Base-by-base conservation (phyloP, 2,113 vertebrate species). In the Dolichallabes microphthalmus region DNA sequence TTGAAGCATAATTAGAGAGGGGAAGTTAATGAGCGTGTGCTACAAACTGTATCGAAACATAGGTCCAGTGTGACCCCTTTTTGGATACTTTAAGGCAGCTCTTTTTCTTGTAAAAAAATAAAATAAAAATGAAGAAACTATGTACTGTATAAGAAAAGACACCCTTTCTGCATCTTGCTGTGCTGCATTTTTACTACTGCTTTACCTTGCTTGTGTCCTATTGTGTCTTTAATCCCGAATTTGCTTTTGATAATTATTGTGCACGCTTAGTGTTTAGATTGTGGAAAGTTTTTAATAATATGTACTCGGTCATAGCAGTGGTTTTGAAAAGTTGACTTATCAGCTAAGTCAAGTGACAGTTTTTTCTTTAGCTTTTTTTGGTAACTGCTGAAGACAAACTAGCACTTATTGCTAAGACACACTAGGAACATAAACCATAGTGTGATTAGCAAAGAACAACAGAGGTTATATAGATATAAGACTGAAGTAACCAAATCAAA, bases 121-220 rank as follows among this genome's bases (percentile, higher is more conserved):
- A n/a, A 35, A 35, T 2, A 35, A 30, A 76, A 17, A 2, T 35
- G 1, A 76, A 53, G 73, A 17, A 53, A n/a, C 45, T n/a, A n/a
- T n/a, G n/a, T n/a, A 25, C 22, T 45, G 35, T 13, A 73, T 25
- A 76, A 17, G 50, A 76, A 74, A 74, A 74, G 71, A 27, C n/a
- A 30, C 55, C 13, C 71, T 75, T 76, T 75, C 82, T 76, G 82
- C 71, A 84, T 76, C 71, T 52, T 73, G 14, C 15, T n/a, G n/a
- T 75, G 68, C 69, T 61, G 14, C 82, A 12, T 64, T 81, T 82
- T 69, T 55, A 69, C 64, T 57, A 1, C 6, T 13, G 52, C 35
- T 50, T 55, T 63, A 17, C 10, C 11, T 7, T 63, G 69, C 52
- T 53, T 69, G 13, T 3, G 13, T 82, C 81, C 60, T 20, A 27